Evolutionary conservation across 1,140 invertebrate species (phyloP), one percentile per base, ranked within the genome.

Genomic region (Drosophila pachea): DNA sequence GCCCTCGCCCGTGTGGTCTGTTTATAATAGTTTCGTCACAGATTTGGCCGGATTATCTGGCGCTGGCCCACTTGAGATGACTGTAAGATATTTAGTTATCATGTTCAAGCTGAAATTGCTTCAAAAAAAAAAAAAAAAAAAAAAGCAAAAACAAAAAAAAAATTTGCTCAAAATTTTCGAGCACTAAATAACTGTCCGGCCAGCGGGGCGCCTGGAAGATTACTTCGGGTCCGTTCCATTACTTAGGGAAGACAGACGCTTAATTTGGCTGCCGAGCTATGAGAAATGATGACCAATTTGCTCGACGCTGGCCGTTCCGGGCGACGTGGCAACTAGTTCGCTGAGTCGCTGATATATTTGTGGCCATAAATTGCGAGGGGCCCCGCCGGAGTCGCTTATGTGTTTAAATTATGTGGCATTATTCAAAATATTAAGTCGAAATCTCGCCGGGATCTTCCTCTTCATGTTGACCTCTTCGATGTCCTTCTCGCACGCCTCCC

Each of bases 391-490:
- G 72, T 75, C 73, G 78, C 68, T 83, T 83, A 83, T 74, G 70
- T 62, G 59, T 45, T 49, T 48, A 78, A 84, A 83, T 82, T 77
- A 84, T 84, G 76, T 64, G 58, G 61, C 72, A 83, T 83, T 75
- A 78, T 73, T 83, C 62, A 83, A 84, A 78, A 73, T 83, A 83
- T 84, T 83, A 83, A 83, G 75, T 78, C 78, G 58, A 81, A 66
- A 60, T 79, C 68, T 50, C 48, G 59, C 54, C 53, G 36, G 42
- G 40, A 61, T 59, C 65, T 69, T 65, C 31, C n/a, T 29, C 47
- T 42, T 32, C 22, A 31, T 54, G 52, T 48, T 29, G 47, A 60
- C 69, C 63, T 70, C 35, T 43, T 59, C 22, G 22, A 36, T 67
- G 33, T 5, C 7, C 33, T 50, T 50, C 14, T 16, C 33, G 29